Evolutionary conservation across 1,140 invertebrate genomes (phyloP).

Genomic region (Eulimnadia texana): DNA sequence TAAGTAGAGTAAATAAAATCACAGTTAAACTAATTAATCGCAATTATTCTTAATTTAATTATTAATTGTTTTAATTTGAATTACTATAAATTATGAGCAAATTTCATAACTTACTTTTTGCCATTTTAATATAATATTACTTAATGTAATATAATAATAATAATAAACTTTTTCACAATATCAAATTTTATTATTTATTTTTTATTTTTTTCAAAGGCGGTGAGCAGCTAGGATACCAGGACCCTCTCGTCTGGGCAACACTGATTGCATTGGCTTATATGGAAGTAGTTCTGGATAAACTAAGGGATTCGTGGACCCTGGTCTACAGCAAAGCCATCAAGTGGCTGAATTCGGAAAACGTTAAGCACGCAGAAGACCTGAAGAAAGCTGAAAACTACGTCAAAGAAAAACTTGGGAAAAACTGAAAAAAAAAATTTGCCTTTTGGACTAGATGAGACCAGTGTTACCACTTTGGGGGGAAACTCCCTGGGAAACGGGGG

Average conservation of each 20-base stretch:
- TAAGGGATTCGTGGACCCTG: neutral
- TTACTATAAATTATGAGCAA: no score
- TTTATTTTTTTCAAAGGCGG: neutral
- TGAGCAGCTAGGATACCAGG: neutral
- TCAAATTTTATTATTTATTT: neutral
- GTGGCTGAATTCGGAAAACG: neutral
- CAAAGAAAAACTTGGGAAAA: neutral
- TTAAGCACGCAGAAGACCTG: neutral
- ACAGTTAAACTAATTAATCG: no score
- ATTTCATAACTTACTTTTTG: no score
- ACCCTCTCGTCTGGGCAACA: neutral
- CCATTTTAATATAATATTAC: no score
- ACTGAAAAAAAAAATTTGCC: neutral
- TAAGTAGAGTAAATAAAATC: no score
- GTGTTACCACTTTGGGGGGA: neutral
- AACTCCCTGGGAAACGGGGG: no score
- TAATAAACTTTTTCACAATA: no score
- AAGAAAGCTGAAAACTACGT: neutral
- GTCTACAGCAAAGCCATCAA: neutral
- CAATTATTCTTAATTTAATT: no score
- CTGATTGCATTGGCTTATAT: constrained; percentile 1
- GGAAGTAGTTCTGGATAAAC: neutral
- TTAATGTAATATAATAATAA: no score
- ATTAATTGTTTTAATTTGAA: no score
- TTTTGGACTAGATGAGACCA: neutral